Percentiles rank a stretch among this genome's conserved stretches.
phyloP scores from a whole-genome alignment of 2,888 invertebrate species.

The Drosophila borborema region DNA sequence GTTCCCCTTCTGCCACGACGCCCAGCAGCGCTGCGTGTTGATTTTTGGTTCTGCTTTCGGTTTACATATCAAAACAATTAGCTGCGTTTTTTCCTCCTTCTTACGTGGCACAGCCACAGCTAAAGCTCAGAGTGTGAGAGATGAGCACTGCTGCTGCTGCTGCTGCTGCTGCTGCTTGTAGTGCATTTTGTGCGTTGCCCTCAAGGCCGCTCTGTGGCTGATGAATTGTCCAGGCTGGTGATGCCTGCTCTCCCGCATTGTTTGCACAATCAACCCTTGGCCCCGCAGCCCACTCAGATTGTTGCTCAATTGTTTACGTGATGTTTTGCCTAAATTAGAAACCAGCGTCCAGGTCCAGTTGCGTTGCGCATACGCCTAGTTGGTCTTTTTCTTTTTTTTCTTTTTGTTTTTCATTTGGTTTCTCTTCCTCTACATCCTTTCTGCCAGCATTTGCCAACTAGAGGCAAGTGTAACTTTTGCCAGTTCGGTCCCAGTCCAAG shows the following conservation, averaged over 20 bases:
- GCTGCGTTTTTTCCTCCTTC: constrained; percentile 41
- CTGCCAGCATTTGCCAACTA: constrained; percentile 18
- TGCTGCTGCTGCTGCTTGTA: constrained; percentile 20
- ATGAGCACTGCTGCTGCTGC: not conserved
- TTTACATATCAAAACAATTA: constrained; percentile 79
- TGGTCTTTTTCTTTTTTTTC: constrained; percentile 17
- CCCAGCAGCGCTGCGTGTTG: constrained; percentile 68
- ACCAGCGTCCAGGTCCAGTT: constrained; percentile 43
- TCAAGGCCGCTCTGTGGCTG: constrained; percentile 66
- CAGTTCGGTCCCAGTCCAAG: constrained; percentile 10
- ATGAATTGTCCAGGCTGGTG: constrained; percentile 64
- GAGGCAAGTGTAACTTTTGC: constrained; percentile 63
- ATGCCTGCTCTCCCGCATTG: constrained; percentile 30
- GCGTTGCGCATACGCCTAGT: constrained; percentile 56
- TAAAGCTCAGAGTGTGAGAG: not conserved
- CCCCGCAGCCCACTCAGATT: constrained; percentile 38
- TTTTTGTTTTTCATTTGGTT: not conserved
- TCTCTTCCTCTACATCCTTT: not conserved
- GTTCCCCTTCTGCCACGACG: not conserved
- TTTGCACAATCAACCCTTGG: constrained; percentile 48
- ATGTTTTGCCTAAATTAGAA: constrained; percentile 77
- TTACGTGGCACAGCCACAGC: constrained; percentile 14
- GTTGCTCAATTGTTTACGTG: constrained; percentile 80
- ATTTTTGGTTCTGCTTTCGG: constrained; percentile 76
- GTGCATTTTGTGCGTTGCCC: constrained; percentile 71